Percentiles rank a stretch among this genome's conserved stretches.
phyloP scores from a whole-genome alignment of 2,888 invertebrate genomes.

The Alviniconcha strummeri region DNA sequence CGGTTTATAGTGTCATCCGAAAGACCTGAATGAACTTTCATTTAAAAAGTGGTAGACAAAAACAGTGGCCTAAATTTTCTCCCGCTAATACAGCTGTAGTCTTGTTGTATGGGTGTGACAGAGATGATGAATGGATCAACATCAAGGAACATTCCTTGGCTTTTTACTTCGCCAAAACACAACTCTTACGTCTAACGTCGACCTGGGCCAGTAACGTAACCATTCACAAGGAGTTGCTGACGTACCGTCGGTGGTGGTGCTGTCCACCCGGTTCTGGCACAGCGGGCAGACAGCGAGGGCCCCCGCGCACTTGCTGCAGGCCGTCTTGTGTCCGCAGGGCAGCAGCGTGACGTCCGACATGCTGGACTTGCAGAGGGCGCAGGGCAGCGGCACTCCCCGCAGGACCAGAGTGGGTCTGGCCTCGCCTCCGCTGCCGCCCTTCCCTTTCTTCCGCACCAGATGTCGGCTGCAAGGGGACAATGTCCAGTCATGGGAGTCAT shows the following conservation, averaged over 20 bases:
- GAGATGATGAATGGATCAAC: no score
- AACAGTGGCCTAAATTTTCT: no score
- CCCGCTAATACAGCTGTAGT: no score
- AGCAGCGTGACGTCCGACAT: slow-evolving; percentile 27
- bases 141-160: no score
- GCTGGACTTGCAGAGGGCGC: slow-evolving; percentile 6
- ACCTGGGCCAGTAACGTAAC: no score
- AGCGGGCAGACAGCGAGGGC: background rate
- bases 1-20: no score
- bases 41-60: no score
- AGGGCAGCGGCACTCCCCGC: slow-evolving; percentile 7
- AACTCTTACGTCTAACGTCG: no score
- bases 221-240: background rate
- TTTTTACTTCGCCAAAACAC: no score
- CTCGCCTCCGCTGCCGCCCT: background rate
- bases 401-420: background rate
- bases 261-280: slow-evolving; percentile 21
- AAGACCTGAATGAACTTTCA: no score
- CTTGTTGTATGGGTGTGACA: no score
- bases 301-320: slow-evolving; percentile 8
- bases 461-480: slow-evolving; percentile 1
- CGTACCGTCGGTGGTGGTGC: slow-evolving; percentile 27
- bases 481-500: background rate
- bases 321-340: slow-evolving; percentile 33
- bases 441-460: slow-evolving; percentile 9